Evolutionary conservation across 2,888 invertebrate species (phyloP).

Genomic region (Lymantria monacha): DNA sequence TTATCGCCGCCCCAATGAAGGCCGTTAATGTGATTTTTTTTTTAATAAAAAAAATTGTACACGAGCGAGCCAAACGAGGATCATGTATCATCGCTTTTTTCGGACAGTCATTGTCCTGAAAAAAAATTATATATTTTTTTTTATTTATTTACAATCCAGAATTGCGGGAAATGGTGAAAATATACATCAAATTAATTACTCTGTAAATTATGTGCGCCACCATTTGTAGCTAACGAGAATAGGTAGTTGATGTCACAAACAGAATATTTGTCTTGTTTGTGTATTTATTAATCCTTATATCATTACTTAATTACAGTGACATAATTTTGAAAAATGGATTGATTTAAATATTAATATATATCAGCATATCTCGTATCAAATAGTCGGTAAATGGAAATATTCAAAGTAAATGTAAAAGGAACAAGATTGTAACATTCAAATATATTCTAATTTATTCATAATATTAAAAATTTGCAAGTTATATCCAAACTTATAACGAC

Average conservation of each 20-base stretch:
- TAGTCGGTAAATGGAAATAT: background rate
- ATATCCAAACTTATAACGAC: conserved; percentile 11
- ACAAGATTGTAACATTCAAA: conserved; percentile 20
- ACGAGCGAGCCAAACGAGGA: conserved; percentile 77
- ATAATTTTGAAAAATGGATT: too few relatives aligned
- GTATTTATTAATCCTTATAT: too few relatives aligned
- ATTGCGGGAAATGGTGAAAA: conserved; percentile 54
- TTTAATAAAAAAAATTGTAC: conserved; percentile 70
- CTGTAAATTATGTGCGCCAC: conserved; percentile 40
- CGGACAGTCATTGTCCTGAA: conserved; percentile 78
- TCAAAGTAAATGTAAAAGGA: background rate
- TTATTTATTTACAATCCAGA: conserved; percentile 58
- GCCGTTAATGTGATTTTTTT: conserved; percentile 82
- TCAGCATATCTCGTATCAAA: too few relatives aligned
- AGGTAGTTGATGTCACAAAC: background rate
- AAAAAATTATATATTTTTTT: conserved; percentile 49
- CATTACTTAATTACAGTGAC: too few relatives aligned
- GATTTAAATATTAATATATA: too few relatives aligned
- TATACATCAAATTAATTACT: conserved; percentile 71
- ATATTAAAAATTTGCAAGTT: conserved; percentile 23
- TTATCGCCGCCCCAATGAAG: conserved; percentile 82
- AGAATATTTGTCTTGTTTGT: too few relatives aligned
- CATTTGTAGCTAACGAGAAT: background rate
- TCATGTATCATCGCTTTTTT: conserved; percentile 81
- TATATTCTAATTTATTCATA: conserved; percentile 28